Evolutionary conservation across 2,888 invertebrate species (phyloP).

Genomic region (Coecobrya sp.): DNA sequence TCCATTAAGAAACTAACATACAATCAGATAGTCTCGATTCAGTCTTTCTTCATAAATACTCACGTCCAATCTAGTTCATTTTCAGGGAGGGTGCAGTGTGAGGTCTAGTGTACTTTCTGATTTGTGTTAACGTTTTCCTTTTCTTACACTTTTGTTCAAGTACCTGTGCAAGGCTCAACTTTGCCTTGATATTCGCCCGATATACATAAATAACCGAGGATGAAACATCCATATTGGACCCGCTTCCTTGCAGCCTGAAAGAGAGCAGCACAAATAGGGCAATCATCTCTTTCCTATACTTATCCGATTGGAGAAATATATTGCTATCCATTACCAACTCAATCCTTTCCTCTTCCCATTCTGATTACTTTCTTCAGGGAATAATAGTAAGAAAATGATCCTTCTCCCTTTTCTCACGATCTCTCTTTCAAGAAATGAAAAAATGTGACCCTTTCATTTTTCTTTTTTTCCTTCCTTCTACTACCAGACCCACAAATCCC

Average conservation of each 20-base stretch:
- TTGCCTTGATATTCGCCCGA: neutral
- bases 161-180: neutral
- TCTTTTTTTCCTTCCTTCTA: neutral
- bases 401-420: constrained; percentile 14
- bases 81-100: neutral
- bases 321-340: constrained; percentile 47
- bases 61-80: too few species aligned
- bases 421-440: constrained; percentile 36
- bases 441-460: constrained; percentile 28
- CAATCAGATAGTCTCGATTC: neutral
- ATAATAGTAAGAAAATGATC: constrained; percentile 51
- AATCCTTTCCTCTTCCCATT: constrained; percentile 27
- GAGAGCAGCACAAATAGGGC: constrained; percentile 21
- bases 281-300: constrained; percentile 44
- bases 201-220: neutral
- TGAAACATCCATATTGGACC: constrained; percentile 27
- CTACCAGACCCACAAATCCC: neutral
- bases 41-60: neutral
- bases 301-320: constrained; percentile 58
- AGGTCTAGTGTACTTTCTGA: neutral
- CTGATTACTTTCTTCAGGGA: constrained; percentile 54
- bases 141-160: neutral
- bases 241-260: neutral
- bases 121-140: neutral
- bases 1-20: neutral